These are phyloP conservation scores for Radopholus similis DNA, from an alignment of 1,140 invertebrate genomes.

Conservation along the genomic window DNA sequence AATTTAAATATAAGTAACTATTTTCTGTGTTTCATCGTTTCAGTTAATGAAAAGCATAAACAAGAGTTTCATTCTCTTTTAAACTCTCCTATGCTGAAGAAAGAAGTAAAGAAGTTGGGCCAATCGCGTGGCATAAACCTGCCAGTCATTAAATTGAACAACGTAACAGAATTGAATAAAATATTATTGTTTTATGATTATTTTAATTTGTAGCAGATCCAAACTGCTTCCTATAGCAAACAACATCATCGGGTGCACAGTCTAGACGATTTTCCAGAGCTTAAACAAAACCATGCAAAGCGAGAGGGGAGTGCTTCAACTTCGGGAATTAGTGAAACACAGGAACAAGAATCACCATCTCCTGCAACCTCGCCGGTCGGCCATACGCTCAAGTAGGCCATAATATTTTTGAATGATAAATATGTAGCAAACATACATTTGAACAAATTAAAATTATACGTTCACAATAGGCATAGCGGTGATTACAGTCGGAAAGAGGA, in stretches of 20 bases:
- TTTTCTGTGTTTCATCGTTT: no score
- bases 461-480: slow-evolving; percentile 27
- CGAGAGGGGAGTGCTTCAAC: not conserved
- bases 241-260: no score
- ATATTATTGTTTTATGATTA: not conserved
- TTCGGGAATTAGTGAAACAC: slow-evolving; percentile 4
- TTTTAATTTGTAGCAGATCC: not conserved
- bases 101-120: slow-evolving; percentile 1
- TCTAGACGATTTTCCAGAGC: no score
- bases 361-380: slow-evolving; percentile 17
- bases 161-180: slow-evolving; percentile 4
- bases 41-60: no score
- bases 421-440: slow-evolving; percentile 30
- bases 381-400: no score
- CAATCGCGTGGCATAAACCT: slow-evolving; percentile 7
- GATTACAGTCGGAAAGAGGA: slow-evolving; percentile 23
- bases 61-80: no score
- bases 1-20: no score
- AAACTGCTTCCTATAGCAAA: not conserved
- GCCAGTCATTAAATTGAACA: slow-evolving; percentile 15
- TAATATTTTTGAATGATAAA: no score
- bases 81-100: not conserved
- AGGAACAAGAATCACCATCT: slow-evolving; percentile 6
- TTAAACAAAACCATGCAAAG: not conserved
- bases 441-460: slow-evolving; percentile 12